Conservation (phyloP, 2,797 vertebrate genomes). For the Anguilla obscura region DNA sequence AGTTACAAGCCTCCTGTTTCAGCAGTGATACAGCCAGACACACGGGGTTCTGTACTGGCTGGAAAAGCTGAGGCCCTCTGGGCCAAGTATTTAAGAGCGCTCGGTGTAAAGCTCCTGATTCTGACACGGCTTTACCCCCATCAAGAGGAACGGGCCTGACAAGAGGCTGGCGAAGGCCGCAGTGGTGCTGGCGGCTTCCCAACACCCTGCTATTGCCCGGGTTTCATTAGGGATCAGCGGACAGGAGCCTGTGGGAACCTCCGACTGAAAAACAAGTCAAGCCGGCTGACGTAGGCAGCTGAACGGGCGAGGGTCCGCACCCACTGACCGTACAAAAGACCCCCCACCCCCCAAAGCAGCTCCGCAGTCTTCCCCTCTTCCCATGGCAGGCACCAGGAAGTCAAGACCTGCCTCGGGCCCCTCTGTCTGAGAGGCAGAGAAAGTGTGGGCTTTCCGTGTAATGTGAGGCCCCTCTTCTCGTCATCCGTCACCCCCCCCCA, state of each 20-base stretch:
- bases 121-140: constrained; percentile 21
- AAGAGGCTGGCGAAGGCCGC: constrained; percentile 28
- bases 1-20: background rate
- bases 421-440: background rate
- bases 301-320: background rate
- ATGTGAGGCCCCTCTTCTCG: background rate
- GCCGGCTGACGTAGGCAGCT: background rate
- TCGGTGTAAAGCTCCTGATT: background rate
- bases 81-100: background rate
- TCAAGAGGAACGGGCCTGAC: constrained; percentile 7
- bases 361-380: background rate
- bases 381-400: background rate
- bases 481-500: background rate
- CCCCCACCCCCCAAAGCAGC: background rate
- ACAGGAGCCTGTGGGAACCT: background rate
- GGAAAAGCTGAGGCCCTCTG: background rate
- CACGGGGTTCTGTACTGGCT: background rate
- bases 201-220: background rate
- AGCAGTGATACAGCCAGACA: background rate
- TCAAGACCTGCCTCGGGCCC: background rate
- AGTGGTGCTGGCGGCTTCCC: constrained; percentile 12
- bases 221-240: constrained; percentile 26
- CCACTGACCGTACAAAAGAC: background rate
- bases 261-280: background rate
- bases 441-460: background rate